These are phyloP conservation scores for Haliclona indistincta DNA, from an alignment of 37 sponge, comb jelly and placozoan species.

Conservation along the genomic window DNA sequence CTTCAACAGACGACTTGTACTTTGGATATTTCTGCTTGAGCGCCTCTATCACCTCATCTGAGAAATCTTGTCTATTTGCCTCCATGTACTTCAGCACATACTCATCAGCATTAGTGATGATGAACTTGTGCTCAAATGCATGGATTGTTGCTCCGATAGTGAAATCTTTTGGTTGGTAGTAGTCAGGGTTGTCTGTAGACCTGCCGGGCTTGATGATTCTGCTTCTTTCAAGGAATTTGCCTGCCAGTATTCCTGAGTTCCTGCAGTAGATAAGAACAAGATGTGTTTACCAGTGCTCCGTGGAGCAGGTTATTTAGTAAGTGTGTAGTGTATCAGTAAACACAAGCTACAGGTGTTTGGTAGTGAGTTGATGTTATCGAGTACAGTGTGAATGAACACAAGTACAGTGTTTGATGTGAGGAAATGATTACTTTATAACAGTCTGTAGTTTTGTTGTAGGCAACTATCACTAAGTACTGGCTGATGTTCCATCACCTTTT, in stretches of 20 bases:
- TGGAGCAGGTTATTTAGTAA: too few relatives aligned
- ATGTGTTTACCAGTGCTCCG: too few relatives aligned
- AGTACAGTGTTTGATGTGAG: too few relatives aligned
- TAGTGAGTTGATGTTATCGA: too few relatives aligned
- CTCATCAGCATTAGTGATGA: constrained; percentile 88
- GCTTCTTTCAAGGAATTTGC: constrained; percentile 88
- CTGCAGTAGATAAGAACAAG: constrained; percentile 23
- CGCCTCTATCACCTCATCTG: constrained; percentile 74
- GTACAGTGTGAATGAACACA: too few relatives aligned
- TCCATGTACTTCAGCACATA: constrained; percentile 91
- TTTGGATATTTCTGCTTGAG: constrained; percentile 67
- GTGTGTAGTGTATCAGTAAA: too few relatives aligned
- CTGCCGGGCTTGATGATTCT: constrained; percentile 81
- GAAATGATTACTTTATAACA: too few relatives aligned
- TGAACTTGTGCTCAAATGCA: constrained; percentile 90
- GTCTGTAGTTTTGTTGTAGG: too few relatives aligned
- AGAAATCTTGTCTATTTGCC: constrained; percentile 62
- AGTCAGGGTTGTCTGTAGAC: constrained; percentile 71
- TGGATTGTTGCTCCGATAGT: constrained; percentile 84
- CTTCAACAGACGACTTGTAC: too few relatives aligned
- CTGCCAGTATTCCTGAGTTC: constrained; percentile 94
- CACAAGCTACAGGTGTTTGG: too few relatives aligned
- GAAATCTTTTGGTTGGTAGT: constrained; percentile 86
- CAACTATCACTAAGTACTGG: too few relatives aligned
- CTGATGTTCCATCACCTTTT: too few relatives aligned